Evolutionary conservation across 2,113 vertebrate genomes (phyloP).

Genomic region (Heliornis fulica): DNA sequence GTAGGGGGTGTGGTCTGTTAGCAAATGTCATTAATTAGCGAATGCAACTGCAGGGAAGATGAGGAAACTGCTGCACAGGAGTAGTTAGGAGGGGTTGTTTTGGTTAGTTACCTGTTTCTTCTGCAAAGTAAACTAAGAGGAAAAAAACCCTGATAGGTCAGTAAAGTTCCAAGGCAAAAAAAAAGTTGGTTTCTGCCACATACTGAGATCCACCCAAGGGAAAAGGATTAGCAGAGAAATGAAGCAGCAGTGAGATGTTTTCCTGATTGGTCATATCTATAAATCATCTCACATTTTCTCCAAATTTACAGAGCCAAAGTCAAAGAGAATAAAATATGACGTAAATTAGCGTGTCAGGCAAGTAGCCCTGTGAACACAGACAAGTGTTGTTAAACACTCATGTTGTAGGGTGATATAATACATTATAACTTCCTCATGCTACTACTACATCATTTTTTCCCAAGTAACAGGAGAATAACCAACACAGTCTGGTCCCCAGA

Average conservation of each 20-base stretch:
- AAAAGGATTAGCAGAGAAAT: neutral
- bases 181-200: neutral
- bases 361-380: neutral
- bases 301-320: neutral
- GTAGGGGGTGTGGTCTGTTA: neutral
- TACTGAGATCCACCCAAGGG: neutral
- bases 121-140: neutral
- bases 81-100: neutral
- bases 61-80: neutral
- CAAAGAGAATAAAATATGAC: neutral
- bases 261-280: neutral
- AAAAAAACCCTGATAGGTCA: neutral
- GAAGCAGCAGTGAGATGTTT: neutral
- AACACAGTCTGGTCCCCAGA: neutral
- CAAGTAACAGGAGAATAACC: neutral
- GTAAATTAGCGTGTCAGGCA: neutral
- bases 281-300: neutral
- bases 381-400: neutral
- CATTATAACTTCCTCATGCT: no score
- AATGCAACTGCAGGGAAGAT: accelerated
- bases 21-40: neutral
- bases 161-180: neutral
- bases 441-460: neutral
- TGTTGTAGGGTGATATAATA: no score
- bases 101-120: neutral